These are phyloP conservation scores for Pardosa pseudoannulata DNA, from an alignment of 2,888 invertebrate genomes.

Conservation along the genomic window DNA sequence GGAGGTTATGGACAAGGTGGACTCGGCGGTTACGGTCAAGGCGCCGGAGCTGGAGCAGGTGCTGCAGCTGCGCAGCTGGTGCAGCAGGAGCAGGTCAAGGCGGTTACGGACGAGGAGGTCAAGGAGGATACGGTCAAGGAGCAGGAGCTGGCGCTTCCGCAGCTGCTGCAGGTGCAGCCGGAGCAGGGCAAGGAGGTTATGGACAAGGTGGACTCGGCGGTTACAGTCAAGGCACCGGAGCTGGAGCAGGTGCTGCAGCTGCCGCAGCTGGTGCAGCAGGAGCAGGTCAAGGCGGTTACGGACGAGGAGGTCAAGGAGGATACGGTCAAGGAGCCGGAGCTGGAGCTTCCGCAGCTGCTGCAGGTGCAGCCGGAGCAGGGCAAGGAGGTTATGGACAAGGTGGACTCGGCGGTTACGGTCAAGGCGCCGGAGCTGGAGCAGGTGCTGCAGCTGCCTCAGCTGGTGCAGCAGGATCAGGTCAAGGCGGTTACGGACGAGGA, in stretches of 20 bases:
- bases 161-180: too few species aligned
- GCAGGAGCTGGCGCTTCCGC: not conserved
- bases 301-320: not conserved
- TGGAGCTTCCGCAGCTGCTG: too few species aligned
- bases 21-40: not conserved
- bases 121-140: not conserved
- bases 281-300: not conserved
- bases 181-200: too few species aligned
- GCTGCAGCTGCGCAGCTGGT: not conserved
- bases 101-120: not conserved
- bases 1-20: not conserved
- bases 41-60: not conserved
- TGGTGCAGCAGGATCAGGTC: too few species aligned
- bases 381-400: too few species aligned
- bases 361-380: too few species aligned
- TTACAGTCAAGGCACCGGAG: too few species aligned
- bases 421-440: too few species aligned
- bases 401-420: too few species aligned
- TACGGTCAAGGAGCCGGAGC: not conserved
- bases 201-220: too few species aligned
- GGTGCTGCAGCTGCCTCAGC: too few species aligned
- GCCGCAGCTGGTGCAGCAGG: not conserved
- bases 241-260: too few species aligned
- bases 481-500: conserved; percentile 1
- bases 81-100: not conserved